These are phyloP conservation scores for Seira sanloemensis DNA, from an alignment of 2,888 invertebrate genomes.

Conservation along the genomic window DNA sequence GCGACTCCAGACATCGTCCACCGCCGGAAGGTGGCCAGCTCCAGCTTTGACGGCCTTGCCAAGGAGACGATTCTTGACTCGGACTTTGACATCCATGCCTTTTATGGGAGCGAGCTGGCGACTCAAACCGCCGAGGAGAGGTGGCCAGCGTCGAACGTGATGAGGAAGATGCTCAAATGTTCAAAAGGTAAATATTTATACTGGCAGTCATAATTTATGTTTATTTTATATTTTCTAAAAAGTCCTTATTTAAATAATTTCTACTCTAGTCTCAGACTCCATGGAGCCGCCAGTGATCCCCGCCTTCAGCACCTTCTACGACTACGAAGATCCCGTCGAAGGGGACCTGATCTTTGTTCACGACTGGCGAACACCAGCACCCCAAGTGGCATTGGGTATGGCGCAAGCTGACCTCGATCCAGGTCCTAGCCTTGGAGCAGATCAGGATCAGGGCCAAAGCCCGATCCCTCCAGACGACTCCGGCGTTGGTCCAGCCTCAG, in stretches of 20 bases:
- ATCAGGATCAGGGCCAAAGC: too few species aligned
- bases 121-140: background rate
- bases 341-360: too few species aligned
- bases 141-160: background rate
- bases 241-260: background rate
- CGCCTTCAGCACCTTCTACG: too few species aligned
- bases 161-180: background rate
- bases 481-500: too few species aligned
- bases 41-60: background rate
- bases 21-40: background rate
- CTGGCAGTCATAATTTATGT: too few species aligned
- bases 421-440: too few species aligned
- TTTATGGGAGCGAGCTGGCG: background rate
- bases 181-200: background rate
- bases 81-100: background rate
- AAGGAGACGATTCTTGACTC: constrained; percentile 2
- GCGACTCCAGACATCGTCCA: background rate
- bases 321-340: too few species aligned
- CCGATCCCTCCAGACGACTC: too few species aligned
- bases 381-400: too few species aligned
- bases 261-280: background rate
- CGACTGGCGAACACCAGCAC: too few species aligned
- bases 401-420: too few species aligned
- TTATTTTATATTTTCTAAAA: background rate
- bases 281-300: too few species aligned